Percentiles rank a stretch among this genome's conserved stretches.
phyloP scores from a whole-genome alignment of 2,113 vertebrate genomes.

The Pedetes capensis region DNA sequence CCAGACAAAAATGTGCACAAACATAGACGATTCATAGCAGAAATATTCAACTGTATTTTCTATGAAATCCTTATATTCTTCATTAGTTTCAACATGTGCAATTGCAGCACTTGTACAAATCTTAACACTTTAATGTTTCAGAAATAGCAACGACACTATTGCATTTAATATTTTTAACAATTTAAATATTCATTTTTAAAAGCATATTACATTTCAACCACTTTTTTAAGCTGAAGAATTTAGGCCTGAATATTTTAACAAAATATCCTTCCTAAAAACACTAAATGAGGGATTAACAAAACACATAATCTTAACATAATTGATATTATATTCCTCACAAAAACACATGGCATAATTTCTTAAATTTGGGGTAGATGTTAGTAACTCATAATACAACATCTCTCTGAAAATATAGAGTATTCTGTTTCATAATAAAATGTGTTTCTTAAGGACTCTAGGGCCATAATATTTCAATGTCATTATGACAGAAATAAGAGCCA shows the following conservation, averaged over 20 bases:
- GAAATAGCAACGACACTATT: not conserved
- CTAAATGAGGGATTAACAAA: not conserved
- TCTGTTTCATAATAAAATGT: not conserved
- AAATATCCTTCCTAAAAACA: not conserved
- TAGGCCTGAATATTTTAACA: not conserved
- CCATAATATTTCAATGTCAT: not conserved
- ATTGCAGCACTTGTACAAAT: not conserved
- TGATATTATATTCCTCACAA: not conserved
- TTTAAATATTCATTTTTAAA: not conserved
- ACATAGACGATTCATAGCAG: not conserved
- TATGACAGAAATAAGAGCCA: conserved; percentile 20
- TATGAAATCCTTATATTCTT: not conserved
- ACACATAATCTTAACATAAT: not conserved
- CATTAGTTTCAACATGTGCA: not conserved
- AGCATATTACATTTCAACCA: not conserved
- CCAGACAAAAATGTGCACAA: not conserved
- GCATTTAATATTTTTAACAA: not conserved
- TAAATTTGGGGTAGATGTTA: not conserved
- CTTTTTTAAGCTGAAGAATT: not conserved
- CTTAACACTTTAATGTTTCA: not conserved
- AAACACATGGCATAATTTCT: not conserved
- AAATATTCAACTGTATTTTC: not conserved
- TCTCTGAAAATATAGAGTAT: not conserved
- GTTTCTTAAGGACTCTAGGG: not conserved
- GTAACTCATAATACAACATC: not conserved